Conservation (phyloP, 2,797 vertebrate species). For the Hypotaenidia philippensis region DNA sequence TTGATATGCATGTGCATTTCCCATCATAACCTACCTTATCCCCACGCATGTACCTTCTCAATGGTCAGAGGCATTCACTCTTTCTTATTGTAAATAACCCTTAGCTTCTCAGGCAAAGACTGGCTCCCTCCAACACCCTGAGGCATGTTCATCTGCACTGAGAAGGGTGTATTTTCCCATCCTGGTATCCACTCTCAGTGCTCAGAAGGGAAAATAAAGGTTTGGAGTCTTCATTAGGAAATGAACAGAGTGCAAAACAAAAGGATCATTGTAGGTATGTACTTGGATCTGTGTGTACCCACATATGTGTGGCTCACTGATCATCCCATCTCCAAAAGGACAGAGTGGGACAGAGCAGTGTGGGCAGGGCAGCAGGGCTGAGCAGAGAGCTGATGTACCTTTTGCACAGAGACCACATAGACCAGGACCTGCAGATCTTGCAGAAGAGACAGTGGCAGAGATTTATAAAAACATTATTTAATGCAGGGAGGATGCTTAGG, state of each 20-base stretch:
- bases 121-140: background rate
- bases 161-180: background rate
- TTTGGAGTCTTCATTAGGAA: background rate
- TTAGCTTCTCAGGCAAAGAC: background rate
- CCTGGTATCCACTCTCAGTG: background rate
- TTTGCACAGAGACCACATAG: background rate
- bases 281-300: background rate
- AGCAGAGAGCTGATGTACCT: background rate
- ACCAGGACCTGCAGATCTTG: background rate
- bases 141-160: background rate
- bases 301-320: rapidly evolving
- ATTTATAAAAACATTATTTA: background rate
- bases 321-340: background rate
- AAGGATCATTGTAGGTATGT: background rate
- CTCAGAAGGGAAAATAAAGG: background rate
- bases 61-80: background rate
- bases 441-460: background rate
- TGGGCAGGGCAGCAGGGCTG: background rate
- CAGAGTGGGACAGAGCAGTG: background rate
- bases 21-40: background rate
- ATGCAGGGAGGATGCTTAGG: background rate
- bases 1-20: background rate
- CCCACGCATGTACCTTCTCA: background rate
- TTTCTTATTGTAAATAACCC: background rate
- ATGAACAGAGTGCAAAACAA: background rate